These are phyloP conservation scores for Epinotia bilunana DNA, from an alignment of 2,888 invertebrate genomes.

Conservation along the genomic window DNA sequence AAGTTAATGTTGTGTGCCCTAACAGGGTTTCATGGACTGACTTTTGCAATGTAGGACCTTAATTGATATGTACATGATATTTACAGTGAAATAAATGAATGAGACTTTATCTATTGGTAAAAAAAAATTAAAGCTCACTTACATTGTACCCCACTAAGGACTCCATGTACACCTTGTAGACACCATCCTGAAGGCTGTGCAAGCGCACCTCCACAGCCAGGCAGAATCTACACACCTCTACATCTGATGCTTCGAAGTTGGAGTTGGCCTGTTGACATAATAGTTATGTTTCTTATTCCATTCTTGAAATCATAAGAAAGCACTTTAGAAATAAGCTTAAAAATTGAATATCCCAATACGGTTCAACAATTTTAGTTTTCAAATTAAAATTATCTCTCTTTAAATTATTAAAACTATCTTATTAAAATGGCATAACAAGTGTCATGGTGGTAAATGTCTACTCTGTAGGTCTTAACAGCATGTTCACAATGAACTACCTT, in stretches of 20 bases:
- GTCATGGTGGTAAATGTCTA: background rate
- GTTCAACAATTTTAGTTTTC: too few species aligned
- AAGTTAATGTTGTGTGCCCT: too few species aligned
- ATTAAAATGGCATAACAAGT: too few species aligned
- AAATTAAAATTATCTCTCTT: too few species aligned
- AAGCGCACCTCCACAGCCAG: constrained; percentile 53
- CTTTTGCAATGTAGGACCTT: too few species aligned
- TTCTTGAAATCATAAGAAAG: too few species aligned
- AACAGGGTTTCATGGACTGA: too few species aligned
- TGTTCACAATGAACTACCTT: background rate
- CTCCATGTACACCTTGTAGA: constrained; percentile 51
- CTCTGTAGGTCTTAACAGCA: background rate
- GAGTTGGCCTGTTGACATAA: constrained; percentile 50
- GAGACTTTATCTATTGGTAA: background rate
- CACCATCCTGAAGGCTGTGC: constrained; percentile 49
- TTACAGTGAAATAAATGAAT: background rate
- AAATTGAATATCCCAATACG: too few species aligned
- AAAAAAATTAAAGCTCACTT: constrained; percentile 21
- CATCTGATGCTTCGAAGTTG: constrained; percentile 54
- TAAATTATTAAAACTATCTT: too few species aligned
- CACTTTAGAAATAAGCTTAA: too few species aligned
- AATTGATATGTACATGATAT: too few species aligned
- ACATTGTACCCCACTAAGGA: constrained; percentile 49
- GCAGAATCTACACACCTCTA: constrained; percentile 57
- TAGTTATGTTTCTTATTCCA: background rate